Evolutionary conservation across 2,888 invertebrate genomes (phyloP), one percentile per base, ranked within the genome.

Genomic region (Drosophila maculinotata): DNA sequence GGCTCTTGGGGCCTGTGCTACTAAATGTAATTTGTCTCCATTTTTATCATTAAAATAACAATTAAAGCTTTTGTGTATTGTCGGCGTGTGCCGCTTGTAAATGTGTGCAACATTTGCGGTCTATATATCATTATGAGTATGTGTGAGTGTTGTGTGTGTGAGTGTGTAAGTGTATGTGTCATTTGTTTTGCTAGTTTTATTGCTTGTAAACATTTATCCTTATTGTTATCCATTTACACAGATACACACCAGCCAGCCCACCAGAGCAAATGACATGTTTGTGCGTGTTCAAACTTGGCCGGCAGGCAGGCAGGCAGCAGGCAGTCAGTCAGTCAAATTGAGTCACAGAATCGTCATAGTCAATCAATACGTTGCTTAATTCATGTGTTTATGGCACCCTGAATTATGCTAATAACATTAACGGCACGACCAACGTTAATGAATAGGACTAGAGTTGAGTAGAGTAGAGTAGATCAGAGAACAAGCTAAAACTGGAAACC

Each of bases 11-110:
- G 56, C 62, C 56, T 60, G 60, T 60, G 57, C 57, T 66, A 69
- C 62, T 60, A 59, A 54, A 65, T 67, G 84, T 81, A 84, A 83
- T 84, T 83, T 84, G 84, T 85, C 83, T 85, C 79, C 67, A 85
- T 84, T 83, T 81, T 85, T 83, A 83, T 83, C 85, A 83, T 85
- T 85, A 83, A 84, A 84, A 84, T 84, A 84, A 85, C 85, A 84
- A 84, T 84, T 84, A 84, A 84, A 81, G 83, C 78, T 76, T 68
- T 76, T 65, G 70, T 78, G 56, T 76, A 49, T 51, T 66, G 47
- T 30, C 58, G 44, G 54, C 62, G 56, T 54, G 63, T 69, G 47
- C 67, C 54, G 62, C 62, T 36, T 69, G 78, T 69, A 69, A 80
- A 80, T 80, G 76, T 79, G 72, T 80, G 77, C 67, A 58, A 68